Conservation (phyloP, 2,888 invertebrate genomes). For the Exephanes ischioxanthus region DNA sequence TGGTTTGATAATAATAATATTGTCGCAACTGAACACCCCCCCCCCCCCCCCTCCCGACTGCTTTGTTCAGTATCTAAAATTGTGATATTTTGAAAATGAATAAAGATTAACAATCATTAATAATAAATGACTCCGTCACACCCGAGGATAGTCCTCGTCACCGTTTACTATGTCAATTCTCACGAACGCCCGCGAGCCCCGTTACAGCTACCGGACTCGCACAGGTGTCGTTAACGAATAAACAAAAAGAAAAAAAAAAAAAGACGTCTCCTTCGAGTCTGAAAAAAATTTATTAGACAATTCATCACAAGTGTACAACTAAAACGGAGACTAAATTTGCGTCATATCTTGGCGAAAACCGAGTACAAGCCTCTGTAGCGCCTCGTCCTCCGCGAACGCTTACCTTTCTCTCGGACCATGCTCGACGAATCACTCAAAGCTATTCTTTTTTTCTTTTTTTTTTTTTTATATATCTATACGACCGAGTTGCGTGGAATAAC, state of each 20-base stretch:
- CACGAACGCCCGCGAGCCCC: neutral
- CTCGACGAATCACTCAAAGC: conserved; percentile 25
- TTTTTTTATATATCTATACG: conserved; percentile 17
- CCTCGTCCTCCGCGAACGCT: conserved; percentile 15
- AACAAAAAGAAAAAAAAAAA: neutral
- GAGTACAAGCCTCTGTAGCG: conserved; percentile 19
- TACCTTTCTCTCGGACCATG: neutral
- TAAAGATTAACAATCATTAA: conserved; percentile 60
- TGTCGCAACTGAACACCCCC: conserved; percentile 1
- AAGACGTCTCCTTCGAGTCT: conserved; percentile 30
- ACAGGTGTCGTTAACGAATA: neutral
- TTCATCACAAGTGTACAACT: conserved; percentile 66
- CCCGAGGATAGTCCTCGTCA: neutral
- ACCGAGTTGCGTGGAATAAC: conserved; percentile 44
- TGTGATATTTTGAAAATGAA: conserved; percentile 69
- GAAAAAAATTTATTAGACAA: conserved; percentile 65
- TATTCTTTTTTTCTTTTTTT: neutral
- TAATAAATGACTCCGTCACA: conserved; percentile 1
- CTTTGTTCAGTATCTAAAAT: conserved; percentile 54
- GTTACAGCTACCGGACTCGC: neutral
- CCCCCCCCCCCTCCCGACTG: conserved; percentile 9
- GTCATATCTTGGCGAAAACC: conserved; percentile 44
- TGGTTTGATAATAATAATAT: conserved; percentile 35
- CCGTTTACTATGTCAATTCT: neutral
- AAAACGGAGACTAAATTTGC: conserved; percentile 60